Base-by-base conservation (phyloP, 2,113 vertebrate species). In the Varanus salvator region DNA sequence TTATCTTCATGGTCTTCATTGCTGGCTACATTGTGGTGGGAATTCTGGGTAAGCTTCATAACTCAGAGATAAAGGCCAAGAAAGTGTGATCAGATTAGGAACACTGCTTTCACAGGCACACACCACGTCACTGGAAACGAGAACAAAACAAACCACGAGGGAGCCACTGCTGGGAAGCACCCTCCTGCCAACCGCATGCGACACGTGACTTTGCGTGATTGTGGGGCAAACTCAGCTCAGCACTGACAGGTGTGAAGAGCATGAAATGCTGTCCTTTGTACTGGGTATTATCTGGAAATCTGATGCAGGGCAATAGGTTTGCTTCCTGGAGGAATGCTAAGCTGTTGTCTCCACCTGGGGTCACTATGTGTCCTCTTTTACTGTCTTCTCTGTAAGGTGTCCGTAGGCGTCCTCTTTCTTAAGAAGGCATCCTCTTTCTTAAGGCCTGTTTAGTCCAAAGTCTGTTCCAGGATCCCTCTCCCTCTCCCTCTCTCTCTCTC, bases 1-100 rank as follows among this genome's bases (percentile, higher is more conserved):
- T 97, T 54, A 95, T 99, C 74, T 99, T 99, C 88, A 92, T 98
- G 93, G n/a, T 92, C 1, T 98, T 98, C 94, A 76, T 98, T 84
- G 85, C 96, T 0, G 98, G 98, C 31, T 99, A 98, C 94, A 92
- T 97, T 1, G 95, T 68, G 2, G 97, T 99, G 31, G 98, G 98
- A 38, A 90, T 98, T 75, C 88, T 98, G 94, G 98, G 98, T 98
- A 93, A 98, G 54, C 17, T 3, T 6, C 21, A 25, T 6, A 2
- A 11, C 38, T 48, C 14, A 14, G 23, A 19, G 54, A 44, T 19
- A 1, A 3, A 57, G 2, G 2, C 8, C 25, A 48, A 12, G 85
- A 57, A 14, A 52, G 25, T 7, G 23, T 4, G 8, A 54, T 54
- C 84, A 52, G 25, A 3, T 11, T n/a, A 6, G 78, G 48, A 80